Conservation (phyloP, 1,140 invertebrate species). For the Coenobita brevimanus region DNA sequence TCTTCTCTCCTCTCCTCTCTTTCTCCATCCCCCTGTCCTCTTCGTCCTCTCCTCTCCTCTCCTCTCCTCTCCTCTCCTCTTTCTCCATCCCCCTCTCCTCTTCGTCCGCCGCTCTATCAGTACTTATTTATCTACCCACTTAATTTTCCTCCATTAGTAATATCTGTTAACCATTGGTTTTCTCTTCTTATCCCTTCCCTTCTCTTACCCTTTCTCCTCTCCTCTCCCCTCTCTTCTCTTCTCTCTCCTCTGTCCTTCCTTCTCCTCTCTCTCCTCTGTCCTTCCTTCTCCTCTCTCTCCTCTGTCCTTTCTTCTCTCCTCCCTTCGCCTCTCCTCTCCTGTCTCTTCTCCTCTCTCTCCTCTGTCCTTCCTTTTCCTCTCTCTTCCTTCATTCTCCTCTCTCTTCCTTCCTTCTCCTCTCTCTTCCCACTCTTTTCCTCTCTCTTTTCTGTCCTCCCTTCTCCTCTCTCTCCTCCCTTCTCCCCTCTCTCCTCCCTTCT, state of each 20-base stretch:
- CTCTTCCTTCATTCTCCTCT: too few species aligned
- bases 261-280: not conserved
- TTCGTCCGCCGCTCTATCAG: not conserved
- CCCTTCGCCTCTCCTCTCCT: not conserved
- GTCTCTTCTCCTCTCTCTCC: not conserved
- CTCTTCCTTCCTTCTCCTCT: not conserved
- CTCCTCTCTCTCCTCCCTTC: conserved; percentile 1
- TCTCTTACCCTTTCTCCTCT: not conserved
- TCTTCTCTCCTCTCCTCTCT: not conserved
- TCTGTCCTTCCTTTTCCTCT: too few species aligned
- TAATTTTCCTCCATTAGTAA: not conserved
- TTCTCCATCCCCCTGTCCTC: not conserved
- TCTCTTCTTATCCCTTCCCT: not conserved
- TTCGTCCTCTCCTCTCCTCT: not conserved
- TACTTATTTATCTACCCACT: not conserved
- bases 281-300: not conserved
- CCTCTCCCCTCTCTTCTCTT: not conserved
- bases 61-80: too few species aligned
- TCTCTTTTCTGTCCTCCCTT: too few species aligned
- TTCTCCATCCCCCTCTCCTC: not conserved
- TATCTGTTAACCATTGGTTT: not conserved
- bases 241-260: too few species aligned
- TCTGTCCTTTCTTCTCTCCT: not conserved
- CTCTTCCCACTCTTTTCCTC: not conserved
- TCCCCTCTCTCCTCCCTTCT: not conserved